Evolutionary conservation across 2,888 invertebrate genomes (phyloP).

Genomic region (Choristoneura rosaceana): DNA sequence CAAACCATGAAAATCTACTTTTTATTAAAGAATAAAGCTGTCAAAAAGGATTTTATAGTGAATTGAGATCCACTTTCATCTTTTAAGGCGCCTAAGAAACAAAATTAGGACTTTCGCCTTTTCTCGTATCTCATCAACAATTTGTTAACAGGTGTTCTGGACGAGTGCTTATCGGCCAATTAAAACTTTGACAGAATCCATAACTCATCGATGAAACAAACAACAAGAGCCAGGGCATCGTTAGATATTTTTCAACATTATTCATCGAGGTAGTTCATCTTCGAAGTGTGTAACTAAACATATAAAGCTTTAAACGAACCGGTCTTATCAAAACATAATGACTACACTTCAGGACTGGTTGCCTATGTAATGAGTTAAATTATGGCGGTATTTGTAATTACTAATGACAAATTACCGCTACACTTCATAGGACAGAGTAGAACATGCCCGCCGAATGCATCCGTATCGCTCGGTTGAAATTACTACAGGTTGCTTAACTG

Average conservation of each 20-base stretch:
- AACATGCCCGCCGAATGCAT: too few species aligned
- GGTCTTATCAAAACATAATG: too few species aligned
- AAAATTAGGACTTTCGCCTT: neutral
- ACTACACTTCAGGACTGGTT: neutral
- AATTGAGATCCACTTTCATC: neutral
- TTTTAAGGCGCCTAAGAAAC: neutral
- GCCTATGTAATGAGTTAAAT: neutral
- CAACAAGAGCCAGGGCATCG: constrained; percentile 26
- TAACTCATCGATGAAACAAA: constrained; percentile 15
- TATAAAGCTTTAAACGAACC: too few species aligned
- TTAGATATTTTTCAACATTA: constrained; percentile 1
- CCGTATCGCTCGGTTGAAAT: too few species aligned
- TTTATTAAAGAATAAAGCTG: neutral
- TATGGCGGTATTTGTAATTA: too few species aligned
- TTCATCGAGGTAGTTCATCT: constrained; percentile 5
- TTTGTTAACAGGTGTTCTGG: constrained; percentile 20
- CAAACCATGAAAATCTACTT: neutral
- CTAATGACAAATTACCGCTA: neutral
- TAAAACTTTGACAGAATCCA: constrained; percentile 31
- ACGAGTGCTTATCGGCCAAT: constrained; percentile 21
- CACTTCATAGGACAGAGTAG: too few species aligned
- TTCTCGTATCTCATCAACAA: neutral
- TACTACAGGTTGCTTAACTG: too few species aligned
- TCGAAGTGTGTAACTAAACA: neutral
- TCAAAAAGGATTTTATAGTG: neutral